Percentiles rank a stretch among this genome's conserved stretches.
phyloP scores from a whole-genome alignment of 1,140 invertebrate species.

The Diachasmimorpha longicaudata region DNA sequence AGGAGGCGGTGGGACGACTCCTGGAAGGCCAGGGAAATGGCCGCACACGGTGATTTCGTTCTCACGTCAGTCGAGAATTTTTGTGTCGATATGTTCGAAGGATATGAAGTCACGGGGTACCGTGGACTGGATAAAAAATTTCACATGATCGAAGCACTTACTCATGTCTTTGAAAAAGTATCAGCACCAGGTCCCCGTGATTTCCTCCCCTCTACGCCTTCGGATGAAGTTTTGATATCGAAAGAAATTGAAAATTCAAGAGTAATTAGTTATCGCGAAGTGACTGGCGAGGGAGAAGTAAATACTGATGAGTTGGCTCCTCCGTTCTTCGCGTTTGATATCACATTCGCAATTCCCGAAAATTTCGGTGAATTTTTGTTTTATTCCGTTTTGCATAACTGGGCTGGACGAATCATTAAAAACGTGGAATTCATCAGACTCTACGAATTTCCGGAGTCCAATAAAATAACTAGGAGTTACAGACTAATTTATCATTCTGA shows the following conservation, averaged over 20 bases:
- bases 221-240: not conserved
- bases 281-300: not conserved
- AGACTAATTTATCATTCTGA: conserved; percentile 57
- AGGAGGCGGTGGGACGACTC: conserved; percentile 66
- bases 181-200: conserved; percentile 28
- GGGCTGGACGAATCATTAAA: conserved; percentile 49
- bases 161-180: conserved; percentile 58
- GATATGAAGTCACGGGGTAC: conserved; percentile 63
- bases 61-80: conserved; percentile 61
- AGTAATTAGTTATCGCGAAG: not conserved
- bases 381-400: conserved; percentile 48
- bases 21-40: conserved; percentile 71
- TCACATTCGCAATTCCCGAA: conserved; percentile 43
- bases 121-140: conserved; percentile 67
- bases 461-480: conserved; percentile 49
- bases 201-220: conserved; percentile 26
- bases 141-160: conserved; percentile 59
- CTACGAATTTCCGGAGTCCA: conserved; percentile 43
- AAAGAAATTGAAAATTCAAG: not conserved
- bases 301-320: conserved; percentile 28
- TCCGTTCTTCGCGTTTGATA: conserved; percentile 49
- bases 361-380: conserved; percentile 44
- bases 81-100: conserved; percentile 45
- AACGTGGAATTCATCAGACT: conserved; percentile 45
- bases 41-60: conserved; percentile 62